Evolutionary conservation across 2,888 invertebrate species (phyloP), one percentile per base, ranked within the genome.

Genomic region (Hemistola chrysoprasaria): DNA sequence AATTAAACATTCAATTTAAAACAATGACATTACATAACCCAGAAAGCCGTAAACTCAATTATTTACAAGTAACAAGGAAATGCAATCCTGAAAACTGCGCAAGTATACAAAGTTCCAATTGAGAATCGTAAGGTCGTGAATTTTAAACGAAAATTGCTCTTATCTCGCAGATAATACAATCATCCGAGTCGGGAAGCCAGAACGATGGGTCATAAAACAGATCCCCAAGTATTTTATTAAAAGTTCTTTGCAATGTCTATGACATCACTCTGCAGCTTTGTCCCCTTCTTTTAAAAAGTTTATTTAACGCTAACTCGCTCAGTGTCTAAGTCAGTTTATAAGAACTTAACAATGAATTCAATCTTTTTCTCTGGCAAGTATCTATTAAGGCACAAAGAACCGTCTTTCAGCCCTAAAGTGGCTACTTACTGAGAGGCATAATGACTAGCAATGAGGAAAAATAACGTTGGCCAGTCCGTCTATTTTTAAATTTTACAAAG

Each of bases 211-310:
- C 54, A 59, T 57, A 58, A 62, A 58, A 63, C 59, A 56, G 58
- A 67, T 65, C 65, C 43, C 55, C 44, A 68, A 66, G 59, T 59
- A 59, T 67, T 67, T 70, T 70, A 68, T 66, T 71, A 65, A 68
- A 73, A 68, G 61, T 72, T 70, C 61, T 38, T 53, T 61, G 62
- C 60, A 60, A 62, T 65, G 64, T 53, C 64, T 60, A 62, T 71
- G 62, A 65, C 59, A 46, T 57, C 61, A 57, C 56, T 51, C 51
- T 58, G 22, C 41, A 56, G 59, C 59, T 62, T 63, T 63, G 56
- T 55, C 44, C 49, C 49, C 52, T 62, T 65, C 60, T 54, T 59
- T 56, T 59, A 40, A 49, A 61, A 64, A 62, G 59, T 69, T 68
- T 65, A 61, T 64, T 63, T 65, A 63, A 67, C 54, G 59, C 58